Conservation (phyloP, 2,113 vertebrate species). For the Oplegnathus fasciatus region DNA sequence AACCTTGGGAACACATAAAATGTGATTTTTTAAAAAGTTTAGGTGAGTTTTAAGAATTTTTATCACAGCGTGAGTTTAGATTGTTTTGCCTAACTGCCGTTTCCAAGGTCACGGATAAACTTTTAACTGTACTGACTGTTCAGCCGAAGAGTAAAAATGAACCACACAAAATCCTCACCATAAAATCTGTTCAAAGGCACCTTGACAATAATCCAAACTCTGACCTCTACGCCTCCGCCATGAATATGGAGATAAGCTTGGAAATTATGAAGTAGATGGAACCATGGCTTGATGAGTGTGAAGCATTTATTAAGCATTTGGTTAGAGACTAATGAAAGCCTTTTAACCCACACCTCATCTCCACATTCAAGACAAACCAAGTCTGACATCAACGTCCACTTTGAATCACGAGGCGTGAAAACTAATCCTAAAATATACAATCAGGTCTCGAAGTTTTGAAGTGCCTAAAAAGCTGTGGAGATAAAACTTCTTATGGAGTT, state of each 20-base stretch:
- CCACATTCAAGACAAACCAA: conserved; percentile 33
- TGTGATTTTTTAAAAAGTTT: background rate
- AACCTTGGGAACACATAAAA: background rate
- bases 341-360: conserved; percentile 61
- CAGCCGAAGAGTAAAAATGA: background rate
- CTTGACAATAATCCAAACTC: conserved; percentile 13
- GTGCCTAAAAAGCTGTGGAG: too few relatives aligned
- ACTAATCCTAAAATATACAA: background rate
- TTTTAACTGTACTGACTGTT: background rate
- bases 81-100: background rate
- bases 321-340: conserved; percentile 62
- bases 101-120: background rate
- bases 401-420: conserved; percentile 23
- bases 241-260: conserved; percentile 54
- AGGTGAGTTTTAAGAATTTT: background rate
- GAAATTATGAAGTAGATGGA: conserved; percentile 34
- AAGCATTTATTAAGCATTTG: conserved; percentile 49
- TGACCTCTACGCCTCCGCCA: background rate
- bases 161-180: background rate
- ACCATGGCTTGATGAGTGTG: conserved; percentile 35
- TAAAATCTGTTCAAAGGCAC: conserved; percentile 20
- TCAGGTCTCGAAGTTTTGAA: background rate
- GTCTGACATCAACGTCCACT: conserved; percentile 43
- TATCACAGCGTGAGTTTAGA: background rate
- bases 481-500: background rate